These are phyloP conservation scores for Cylloceria caligata DNA, from an alignment of 2,888 invertebrate species.

Conservation along the genomic window DNA sequence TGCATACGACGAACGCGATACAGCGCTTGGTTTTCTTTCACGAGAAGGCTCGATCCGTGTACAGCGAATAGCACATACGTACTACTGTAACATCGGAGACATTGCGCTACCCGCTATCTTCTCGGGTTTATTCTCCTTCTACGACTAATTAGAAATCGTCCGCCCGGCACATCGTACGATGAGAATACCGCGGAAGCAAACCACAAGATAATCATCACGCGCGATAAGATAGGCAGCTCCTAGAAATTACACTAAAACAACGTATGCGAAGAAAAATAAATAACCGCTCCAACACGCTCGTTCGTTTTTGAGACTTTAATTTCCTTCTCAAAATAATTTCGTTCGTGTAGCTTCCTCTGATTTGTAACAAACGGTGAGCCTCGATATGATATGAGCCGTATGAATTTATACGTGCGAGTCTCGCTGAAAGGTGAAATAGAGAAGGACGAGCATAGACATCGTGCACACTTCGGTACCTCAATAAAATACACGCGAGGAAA, in stretches of 20 bases:
- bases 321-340: neutral
- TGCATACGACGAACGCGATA: slow-evolving; percentile 29
- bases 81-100: slow-evolving; percentile 56
- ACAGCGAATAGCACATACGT: slow-evolving; percentile 1
- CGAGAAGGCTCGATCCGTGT: slow-evolving; percentile 25
- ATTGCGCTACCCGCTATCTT: slow-evolving; percentile 41
- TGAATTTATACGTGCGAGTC: neutral
- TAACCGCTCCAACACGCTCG: neutral
- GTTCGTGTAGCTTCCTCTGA: neutral
- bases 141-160: slow-evolving; percentile 64
- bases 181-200: slow-evolving; percentile 62
- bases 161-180: slow-evolving; percentile 36
- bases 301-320: neutral
- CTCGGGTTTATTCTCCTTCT: slow-evolving; percentile 45
- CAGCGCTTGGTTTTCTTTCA: slow-evolving; percentile 55
- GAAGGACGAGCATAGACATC: too few species aligned
- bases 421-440: neutral
- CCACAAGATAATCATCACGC: slow-evolving; percentile 53
- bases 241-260: neutral
- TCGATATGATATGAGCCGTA: neutral
- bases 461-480: neutral
- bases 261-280: too few species aligned
- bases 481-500: slow-evolving; percentile 28
- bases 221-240: slow-evolving; percentile 41
- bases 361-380: neutral